phyloP scores from a whole-genome alignment of 37 sponge, comb jelly and placozoan genomes.

The Dysidea cf. avara region DNA sequence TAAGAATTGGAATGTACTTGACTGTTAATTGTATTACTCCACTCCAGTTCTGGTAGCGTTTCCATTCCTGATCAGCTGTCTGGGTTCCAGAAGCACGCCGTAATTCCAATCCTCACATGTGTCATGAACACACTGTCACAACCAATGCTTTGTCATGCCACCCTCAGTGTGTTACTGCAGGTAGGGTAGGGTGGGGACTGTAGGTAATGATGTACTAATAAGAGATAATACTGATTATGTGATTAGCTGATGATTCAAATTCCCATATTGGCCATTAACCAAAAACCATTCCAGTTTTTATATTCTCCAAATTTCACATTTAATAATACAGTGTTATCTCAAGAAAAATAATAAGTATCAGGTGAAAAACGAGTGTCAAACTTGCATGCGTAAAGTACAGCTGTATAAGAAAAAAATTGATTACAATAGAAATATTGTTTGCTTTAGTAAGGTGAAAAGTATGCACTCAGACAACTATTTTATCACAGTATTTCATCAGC shows the following conservation, averaged over 20 bases:
- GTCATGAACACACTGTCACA: conserved; percentile 38
- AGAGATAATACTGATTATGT: background rate
- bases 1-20: background rate
- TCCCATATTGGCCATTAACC: background rate
- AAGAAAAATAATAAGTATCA: no score
- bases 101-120: conserved; percentile 61
- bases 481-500: no score
- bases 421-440: no score
- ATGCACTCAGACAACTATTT: no score
- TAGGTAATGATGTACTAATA: background rate
- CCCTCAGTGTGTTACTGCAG: conserved; percentile 52
- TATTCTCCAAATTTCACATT: no score
- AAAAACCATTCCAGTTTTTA: background rate
- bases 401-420: no score
- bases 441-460: no score
- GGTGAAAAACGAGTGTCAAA: no score
- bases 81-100: conserved; percentile 58
- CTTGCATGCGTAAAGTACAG: no score
- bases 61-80: conserved; percentile 27
- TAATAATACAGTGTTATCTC: no score
- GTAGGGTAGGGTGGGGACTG: conserved; percentile 12
- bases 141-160: conserved; percentile 58
- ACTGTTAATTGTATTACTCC: background rate
- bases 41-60: no score
- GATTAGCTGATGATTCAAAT: background rate